phyloP scores from a whole-genome alignment of 35 echinoderm and acorn worm genomes.

The Ophiothrix spiculata region DNA sequence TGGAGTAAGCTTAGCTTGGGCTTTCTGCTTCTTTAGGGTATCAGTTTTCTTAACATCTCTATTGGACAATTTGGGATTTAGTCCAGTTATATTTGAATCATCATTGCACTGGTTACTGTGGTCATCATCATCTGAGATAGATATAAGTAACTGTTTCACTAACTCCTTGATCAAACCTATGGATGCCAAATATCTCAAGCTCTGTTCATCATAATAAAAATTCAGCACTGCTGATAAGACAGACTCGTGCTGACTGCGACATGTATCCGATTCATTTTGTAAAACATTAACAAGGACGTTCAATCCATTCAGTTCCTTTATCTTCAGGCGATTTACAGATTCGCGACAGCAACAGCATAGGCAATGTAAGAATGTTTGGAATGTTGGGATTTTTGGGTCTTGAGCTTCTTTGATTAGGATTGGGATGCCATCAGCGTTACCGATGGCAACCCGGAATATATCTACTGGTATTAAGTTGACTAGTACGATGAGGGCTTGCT shows the following conservation, averaged over 20 bases:
- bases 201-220: slow-evolving; percentile 41
- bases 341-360: slow-evolving; percentile 37
- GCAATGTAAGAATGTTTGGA: slow-evolving; percentile 22
- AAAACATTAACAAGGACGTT: slow-evolving; percentile 11
- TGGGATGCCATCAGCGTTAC: slow-evolving; percentile 24
- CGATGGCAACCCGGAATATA: slow-evolving; percentile 17
- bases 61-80: too few relatives aligned
- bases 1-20: too few relatives aligned
- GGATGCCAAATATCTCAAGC: slow-evolving; percentile 22
- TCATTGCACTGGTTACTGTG: not conserved
- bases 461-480: slow-evolving; percentile 32
- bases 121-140: not conserved
- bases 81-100: too few relatives aligned
- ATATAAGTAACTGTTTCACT: not conserved
- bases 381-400: not conserved
- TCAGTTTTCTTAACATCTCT: too few relatives aligned
- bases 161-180: slow-evolving; percentile 15
- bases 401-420: slow-evolving; percentile 11
- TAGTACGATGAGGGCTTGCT: slow-evolving; percentile 26
- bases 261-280: slow-evolving; percentile 7
- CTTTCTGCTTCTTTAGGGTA: too few relatives aligned
- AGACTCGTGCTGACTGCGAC: slow-evolving; percentile 28
- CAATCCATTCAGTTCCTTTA: slow-evolving; percentile 27
- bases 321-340: slow-evolving; percentile 22
- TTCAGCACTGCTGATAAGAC: slow-evolving; percentile 22